Base-by-base conservation (phyloP, 2,888 invertebrate species). In the Drosophila birchii region DNA sequence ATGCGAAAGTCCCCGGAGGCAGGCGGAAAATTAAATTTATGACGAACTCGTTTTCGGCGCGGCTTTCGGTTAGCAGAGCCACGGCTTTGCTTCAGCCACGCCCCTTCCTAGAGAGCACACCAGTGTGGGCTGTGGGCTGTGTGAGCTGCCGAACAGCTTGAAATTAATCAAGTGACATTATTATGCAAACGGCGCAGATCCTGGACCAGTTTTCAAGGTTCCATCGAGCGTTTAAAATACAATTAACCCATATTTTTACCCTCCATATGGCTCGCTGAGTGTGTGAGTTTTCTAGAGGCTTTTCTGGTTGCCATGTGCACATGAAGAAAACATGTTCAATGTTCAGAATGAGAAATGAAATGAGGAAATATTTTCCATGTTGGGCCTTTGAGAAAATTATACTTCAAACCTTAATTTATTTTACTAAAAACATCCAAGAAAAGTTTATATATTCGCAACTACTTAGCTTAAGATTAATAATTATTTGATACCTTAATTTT, bases 101-200 rank as follows among this genome's bases (percentile, higher is more conserved):
- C 84, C 86, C 69, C 51, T 26, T 29, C 49, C 38, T 39, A 36
- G 44, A 45, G 57, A 39, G 57, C 51, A n/a, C 47, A 58, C 78
- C 61, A 70, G 70, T 55, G 72, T 69, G 29, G 29, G 29, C 8
- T 56, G 75, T 73, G 70, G 67, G 51, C 49, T 34, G 29, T 45
- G 29, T 18, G 49, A 49, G 49, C 32, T 32, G 51, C 34, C 34
- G 20, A 51, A 51, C 67, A 41, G 41, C 64, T 26, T 34, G 41
- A 78, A 85, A 89, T 89, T 82, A 89, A 86, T 89, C 89, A 89
- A 87, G 82, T 79, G 77, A 58, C 76, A 76, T 78, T 82, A 86
- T 86, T 86, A 86, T 86, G 89, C 89, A 89, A 89, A 85, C 71
- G 58, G 69, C 18, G 70, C 69, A 67, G 68, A 74, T 86, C 80